Percentiles rank a stretch among this genome's conserved stretches.
These are phyloP conservation scores for Notospermus geniculatus DNA, from an alignment of 1,140 invertebrate genomes.

Conservation along the genomic window DNA sequence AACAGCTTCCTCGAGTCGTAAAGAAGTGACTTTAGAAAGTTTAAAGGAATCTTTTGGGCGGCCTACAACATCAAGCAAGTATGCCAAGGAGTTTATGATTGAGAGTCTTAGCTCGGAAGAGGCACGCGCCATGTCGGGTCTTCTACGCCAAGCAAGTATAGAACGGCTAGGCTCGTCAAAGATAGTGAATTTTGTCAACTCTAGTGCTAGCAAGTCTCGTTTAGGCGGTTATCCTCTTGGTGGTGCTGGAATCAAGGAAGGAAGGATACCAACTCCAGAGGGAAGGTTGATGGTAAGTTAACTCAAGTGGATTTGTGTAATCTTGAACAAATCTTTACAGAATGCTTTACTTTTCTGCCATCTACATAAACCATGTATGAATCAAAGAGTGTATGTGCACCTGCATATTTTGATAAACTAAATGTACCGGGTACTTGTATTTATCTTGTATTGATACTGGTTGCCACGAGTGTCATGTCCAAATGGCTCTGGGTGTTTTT, in stretches of 20 bases:
- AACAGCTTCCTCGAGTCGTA: conserved; percentile 15
- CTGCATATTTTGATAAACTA: no score
- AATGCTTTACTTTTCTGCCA: no score
- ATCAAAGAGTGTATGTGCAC: conserved; percentile 1
- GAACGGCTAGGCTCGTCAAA: conserved; percentile 50
- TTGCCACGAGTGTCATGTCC: no score
- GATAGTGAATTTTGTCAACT: conserved; percentile 40
- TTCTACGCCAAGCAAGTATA: conserved; percentile 49
- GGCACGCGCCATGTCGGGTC: conserved; percentile 49
- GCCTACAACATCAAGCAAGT: conserved; percentile 38
- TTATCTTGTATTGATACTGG: background rate
- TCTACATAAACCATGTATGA: no score
- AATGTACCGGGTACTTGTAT: no score
- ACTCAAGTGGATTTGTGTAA: no score
- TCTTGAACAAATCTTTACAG: no score
- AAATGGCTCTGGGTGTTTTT: no score
- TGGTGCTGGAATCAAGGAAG: conserved; percentile 30
- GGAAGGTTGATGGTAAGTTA: conserved; percentile 41
- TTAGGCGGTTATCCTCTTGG: conserved; percentile 36
- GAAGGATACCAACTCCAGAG: conserved; percentile 45
- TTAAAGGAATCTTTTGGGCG: conserved; percentile 31
- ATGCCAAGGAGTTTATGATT: conserved; percentile 46
- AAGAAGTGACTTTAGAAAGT: conserved; percentile 31
- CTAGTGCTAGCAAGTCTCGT: conserved; percentile 44
- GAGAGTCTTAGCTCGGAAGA: conserved; percentile 51